Evolutionary conservation across 2,888 invertebrate genomes (phyloP).

Genomic region (Caenorhabditis zanzibari): DNA sequence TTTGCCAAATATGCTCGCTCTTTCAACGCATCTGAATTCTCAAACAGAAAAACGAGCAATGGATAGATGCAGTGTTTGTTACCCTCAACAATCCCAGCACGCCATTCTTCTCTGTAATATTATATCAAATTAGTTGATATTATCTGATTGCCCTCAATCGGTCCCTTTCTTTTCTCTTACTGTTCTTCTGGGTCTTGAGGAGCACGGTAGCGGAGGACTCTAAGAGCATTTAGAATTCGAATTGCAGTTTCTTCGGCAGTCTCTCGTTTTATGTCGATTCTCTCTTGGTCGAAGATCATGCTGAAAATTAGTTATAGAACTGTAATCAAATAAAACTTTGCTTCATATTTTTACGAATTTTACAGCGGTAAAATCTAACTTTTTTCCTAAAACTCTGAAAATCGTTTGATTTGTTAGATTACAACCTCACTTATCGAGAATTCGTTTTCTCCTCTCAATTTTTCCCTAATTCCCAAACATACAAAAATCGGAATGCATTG

Average conservation of each 20-base stretch:
- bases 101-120: slow-evolving; percentile 85
- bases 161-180: slow-evolving; percentile 61
- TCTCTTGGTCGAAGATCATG: slow-evolving; percentile 83
- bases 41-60: slow-evolving; percentile 90
- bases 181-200: slow-evolving; percentile 84
- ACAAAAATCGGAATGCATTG: too few relatives aligned
- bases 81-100: slow-evolving; percentile 88
- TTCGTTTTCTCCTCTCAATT: too few relatives aligned
- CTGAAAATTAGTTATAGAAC: slow-evolving; percentile 68
- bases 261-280: slow-evolving; percentile 89
- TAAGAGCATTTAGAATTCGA: slow-evolving; percentile 88
- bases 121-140: slow-evolving; percentile 35
- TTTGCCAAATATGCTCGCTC: slow-evolving; percentile 92
- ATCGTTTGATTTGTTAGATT: too few relatives aligned
- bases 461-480: too few relatives aligned
- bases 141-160: slow-evolving; percentile 28
- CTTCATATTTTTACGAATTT: too few relatives aligned
- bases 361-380: too few relatives aligned
- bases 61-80: slow-evolving; percentile 89
- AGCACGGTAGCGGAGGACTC: slow-evolving; percentile 91
- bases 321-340: too few relatives aligned
- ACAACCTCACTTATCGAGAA: too few relatives aligned
- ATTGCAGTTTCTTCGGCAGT: slow-evolving; percentile 89
- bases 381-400: too few relatives aligned
- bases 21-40: slow-evolving; percentile 88